A percentile compares a stretch with the other conserved stretches of the same genome.
Evolutionary conservation across 1,140 invertebrate genomes (phyloP).

Genomic region (Pseudomyrmex pallidus): DNA sequence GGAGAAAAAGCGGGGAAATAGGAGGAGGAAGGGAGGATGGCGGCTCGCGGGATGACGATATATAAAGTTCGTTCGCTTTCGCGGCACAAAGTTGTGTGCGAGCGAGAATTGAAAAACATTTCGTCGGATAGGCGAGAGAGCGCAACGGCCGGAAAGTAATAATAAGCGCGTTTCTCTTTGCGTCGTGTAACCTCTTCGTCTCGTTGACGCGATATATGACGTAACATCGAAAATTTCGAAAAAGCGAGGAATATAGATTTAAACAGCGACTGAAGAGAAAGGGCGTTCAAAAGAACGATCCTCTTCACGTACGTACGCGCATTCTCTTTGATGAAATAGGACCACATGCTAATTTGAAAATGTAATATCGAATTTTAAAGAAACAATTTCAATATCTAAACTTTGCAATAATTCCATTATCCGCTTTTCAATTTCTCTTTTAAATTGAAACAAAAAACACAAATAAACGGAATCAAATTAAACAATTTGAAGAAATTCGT

Average conservation of each 20-base stretch:
- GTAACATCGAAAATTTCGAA: slow-evolving; percentile 16
- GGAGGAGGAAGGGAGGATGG: background rate
- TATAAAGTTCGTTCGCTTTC: slow-evolving; percentile 47
- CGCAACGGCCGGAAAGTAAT: slow-evolving; percentile 33
- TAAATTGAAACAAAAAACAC: background rate
- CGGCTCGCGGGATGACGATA: background rate
- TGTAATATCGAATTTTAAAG: too few species aligned
- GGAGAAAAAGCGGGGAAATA: background rate
- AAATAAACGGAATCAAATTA: background rate
- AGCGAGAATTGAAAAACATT: slow-evolving; percentile 57
- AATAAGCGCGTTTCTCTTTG: slow-evolving; percentile 37
- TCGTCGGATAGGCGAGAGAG: slow-evolving; percentile 21
- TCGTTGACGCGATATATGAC: background rate
- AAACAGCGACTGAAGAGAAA: background rate
- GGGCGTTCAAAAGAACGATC: background rate
- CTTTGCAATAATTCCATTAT: too few species aligned
- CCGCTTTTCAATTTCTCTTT: too few species aligned
- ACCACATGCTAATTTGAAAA: too few species aligned
- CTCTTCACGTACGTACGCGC: too few species aligned
- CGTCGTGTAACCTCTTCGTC: background rate
- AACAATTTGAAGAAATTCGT: background rate
- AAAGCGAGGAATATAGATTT: background rate
- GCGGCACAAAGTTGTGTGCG: slow-evolving; percentile 29
- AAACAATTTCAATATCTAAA: too few species aligned
- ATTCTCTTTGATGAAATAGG: too few species aligned